Conservation (phyloP, 2,888 invertebrate species). For the Endotricha flammealis region DNA sequence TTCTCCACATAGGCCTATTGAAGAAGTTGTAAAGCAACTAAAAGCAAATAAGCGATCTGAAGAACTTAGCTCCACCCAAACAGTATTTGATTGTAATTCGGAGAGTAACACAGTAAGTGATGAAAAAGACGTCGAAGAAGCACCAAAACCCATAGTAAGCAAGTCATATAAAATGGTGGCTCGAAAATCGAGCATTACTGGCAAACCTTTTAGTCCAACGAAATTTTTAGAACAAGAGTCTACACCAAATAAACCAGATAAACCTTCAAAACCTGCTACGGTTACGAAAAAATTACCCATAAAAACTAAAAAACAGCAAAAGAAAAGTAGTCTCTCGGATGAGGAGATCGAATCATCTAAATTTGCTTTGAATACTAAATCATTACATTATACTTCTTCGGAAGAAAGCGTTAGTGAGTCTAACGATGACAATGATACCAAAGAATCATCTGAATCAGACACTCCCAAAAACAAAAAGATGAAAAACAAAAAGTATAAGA, state of each 20-base stretch:
- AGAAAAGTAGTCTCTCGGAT: slow-evolving; percentile 53
- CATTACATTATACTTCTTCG: slow-evolving; percentile 57
- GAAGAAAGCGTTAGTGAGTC: slow-evolving; percentile 68
- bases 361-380: slow-evolving; percentile 58
- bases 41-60: slow-evolving; percentile 65
- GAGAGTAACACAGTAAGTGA: slow-evolving; percentile 27
- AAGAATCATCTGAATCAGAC: slow-evolving; percentile 65
- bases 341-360: slow-evolving; percentile 65
- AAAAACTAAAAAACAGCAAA: slow-evolving; percentile 49
- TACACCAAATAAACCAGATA: slow-evolving; percentile 35
- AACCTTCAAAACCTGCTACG: slow-evolving; percentile 27
- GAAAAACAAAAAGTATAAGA: slow-evolving; percentile 63
- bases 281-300: slow-evolving; percentile 35
- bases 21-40: slow-evolving; percentile 68
- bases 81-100: slow-evolving; percentile 27
- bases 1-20: slow-evolving; percentile 67
- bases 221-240: slow-evolving; percentile 59
- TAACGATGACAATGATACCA: slow-evolving; percentile 64
- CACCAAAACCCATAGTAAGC: slow-evolving; percentile 64
- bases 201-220: slow-evolving; percentile 70
- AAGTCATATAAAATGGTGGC: slow-evolving; percentile 76
- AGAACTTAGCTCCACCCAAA: slow-evolving; percentile 40
- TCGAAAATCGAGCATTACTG: slow-evolving; percentile 68
- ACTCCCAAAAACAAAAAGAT: slow-evolving; percentile 51
- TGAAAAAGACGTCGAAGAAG: slow-evolving; percentile 44